phyloP scores from a whole-genome alignment of 2,888 invertebrate species.

The Theretra japonica region DNA sequence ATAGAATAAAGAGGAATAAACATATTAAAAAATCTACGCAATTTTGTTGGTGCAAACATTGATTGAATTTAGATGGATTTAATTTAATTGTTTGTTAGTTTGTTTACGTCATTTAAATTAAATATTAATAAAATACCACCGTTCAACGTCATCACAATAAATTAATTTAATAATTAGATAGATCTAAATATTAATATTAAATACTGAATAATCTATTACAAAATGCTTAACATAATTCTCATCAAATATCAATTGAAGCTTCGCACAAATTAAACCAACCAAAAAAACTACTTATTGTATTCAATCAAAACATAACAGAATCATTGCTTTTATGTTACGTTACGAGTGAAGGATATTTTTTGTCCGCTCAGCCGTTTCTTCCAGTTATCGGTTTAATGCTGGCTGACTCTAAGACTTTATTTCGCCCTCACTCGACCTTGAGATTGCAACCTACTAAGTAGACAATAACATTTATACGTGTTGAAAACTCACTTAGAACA shows the following conservation, averaged over 20 bases:
- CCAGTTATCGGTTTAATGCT: neutral
- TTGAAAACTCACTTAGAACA: neutral
- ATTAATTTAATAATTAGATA: no score
- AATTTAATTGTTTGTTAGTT: no score
- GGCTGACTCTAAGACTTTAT: neutral
- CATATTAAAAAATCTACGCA: neutral
- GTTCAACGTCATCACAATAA: no score
- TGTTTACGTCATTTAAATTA: no score
- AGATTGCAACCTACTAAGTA: neutral
- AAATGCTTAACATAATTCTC: no score
- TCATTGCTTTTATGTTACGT: neutral
- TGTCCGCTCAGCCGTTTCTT: conserved; percentile 2
- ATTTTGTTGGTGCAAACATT: neutral
- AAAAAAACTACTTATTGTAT: neutral
- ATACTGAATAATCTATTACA: no score
- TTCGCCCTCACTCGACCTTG: conserved; percentile 13
- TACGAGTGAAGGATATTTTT: conserved; percentile 6
- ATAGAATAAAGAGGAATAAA: neutral
- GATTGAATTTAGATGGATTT: neutral
- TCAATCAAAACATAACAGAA: conserved; percentile 3
- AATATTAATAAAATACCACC: no score
- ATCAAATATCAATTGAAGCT: neutral
- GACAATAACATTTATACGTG: conserved; percentile 12
- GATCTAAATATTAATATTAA: no score
- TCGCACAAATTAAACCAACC: neutral